phyloP scores from a whole-genome alignment of 2,888 invertebrate species.

The Odontomyia ornata region DNA sequence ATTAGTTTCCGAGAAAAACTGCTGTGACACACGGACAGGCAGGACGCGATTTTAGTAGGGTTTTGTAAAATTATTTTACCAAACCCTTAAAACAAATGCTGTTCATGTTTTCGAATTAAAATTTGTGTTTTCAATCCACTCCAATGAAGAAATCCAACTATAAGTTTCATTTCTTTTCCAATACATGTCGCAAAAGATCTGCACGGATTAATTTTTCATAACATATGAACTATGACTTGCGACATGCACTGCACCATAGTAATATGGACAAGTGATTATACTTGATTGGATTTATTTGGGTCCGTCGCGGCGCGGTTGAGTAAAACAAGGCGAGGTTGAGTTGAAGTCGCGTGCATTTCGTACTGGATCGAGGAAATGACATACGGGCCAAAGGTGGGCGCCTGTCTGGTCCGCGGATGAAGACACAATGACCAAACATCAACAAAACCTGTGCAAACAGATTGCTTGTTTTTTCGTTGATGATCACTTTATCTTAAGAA shows the following conservation, averaged over 20 bases:
- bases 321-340: slow-evolving; percentile 22
- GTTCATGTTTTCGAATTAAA: too few species aligned
- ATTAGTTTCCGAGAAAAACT: too few species aligned
- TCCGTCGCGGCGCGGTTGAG: slow-evolving; percentile 36
- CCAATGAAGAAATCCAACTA: too few species aligned
- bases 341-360: slow-evolving; percentile 40
- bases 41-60: too few species aligned
- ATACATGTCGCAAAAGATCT: too few species aligned
- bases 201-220: too few species aligned
- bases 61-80: too few species aligned
- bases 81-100: too few species aligned
- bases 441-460: slow-evolving; percentile 39
- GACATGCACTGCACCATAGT: not conserved
- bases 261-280: slow-evolving; percentile 24
- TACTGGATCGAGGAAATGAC: slow-evolving; percentile 42
- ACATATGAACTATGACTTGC: too few species aligned
- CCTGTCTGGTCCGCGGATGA: slow-evolving; percentile 49
- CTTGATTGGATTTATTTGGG: slow-evolving; percentile 36
- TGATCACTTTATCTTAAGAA: slow-evolving; percentile 30
- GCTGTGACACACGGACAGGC: too few species aligned
- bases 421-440: slow-evolving; percentile 46
- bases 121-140: too few species aligned
- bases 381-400: slow-evolving; percentile 51
- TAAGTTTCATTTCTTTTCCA: too few species aligned
- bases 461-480: slow-evolving; percentile 32